A percentile compares a stretch with the other conserved stretches of the same genome.
These are phyloP conservation scores for Microcebus murinus DNA, from an alignment of 2,113 vertebrate species.

Conservation along the genomic window DNA sequence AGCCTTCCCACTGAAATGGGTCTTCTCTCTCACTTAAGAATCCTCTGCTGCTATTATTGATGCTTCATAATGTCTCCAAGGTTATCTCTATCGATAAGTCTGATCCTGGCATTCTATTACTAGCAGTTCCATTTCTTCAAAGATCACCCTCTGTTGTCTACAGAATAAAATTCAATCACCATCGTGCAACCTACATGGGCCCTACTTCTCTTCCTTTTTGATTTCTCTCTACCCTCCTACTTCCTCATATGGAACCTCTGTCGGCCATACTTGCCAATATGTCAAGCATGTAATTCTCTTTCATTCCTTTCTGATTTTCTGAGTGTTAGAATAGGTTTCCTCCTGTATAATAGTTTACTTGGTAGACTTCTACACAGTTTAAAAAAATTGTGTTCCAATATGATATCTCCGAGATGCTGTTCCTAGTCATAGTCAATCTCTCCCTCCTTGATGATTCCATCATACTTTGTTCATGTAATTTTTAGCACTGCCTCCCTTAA, in stretches of 20 bases:
- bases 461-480: background rate
- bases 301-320: background rate
- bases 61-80: background rate
- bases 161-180: background rate
- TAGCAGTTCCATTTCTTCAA: background rate
- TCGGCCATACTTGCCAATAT: background rate
- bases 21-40: background rate
- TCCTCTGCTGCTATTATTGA: background rate
- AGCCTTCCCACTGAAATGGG: background rate
- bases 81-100: background rate
- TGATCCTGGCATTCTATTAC: background rate
- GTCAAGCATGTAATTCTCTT: background rate
- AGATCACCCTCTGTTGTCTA: background rate
- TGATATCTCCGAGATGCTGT: background rate
- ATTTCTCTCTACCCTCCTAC: background rate
- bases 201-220: background rate
- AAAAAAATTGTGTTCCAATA: background rate
- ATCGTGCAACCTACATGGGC: fast-evolving
- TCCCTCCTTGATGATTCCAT: background rate
- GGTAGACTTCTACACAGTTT: background rate
- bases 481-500: background rate
- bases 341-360: background rate
- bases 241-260: background rate
- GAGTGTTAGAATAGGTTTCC: background rate
- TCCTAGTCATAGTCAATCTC: background rate